phyloP scores from a whole-genome alignment of 2,113 vertebrate genomes.

The Percina caprodes region DNA sequence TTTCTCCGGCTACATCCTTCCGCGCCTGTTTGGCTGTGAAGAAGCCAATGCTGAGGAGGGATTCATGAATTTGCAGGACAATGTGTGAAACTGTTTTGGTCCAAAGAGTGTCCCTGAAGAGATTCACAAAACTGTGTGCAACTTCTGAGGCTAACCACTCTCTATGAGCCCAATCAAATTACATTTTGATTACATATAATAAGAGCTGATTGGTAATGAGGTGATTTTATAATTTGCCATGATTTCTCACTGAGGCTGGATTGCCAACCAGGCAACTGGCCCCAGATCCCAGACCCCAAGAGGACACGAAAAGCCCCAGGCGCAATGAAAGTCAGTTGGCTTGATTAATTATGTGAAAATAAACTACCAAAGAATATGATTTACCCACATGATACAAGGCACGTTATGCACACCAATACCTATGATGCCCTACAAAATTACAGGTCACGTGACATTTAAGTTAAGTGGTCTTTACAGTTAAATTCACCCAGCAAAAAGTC shows the following conservation, averaged over 20 bases:
- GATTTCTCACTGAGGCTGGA: conserved; percentile 1
- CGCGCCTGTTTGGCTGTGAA: conserved; percentile 14
- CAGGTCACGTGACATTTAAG: too few relatives aligned
- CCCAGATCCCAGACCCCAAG: not conserved
- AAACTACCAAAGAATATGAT: not conserved
- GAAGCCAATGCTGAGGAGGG: not conserved
- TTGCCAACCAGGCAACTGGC: not conserved
- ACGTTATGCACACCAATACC: too few relatives aligned
- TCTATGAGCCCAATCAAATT: conserved; percentile 47
- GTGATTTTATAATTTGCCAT: conserved; percentile 32
- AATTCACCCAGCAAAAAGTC: too few relatives aligned
- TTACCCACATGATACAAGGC: not conserved
- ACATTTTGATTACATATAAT: conserved; percentile 50
- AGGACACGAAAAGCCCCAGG: not conserved
- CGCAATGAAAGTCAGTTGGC: not conserved
- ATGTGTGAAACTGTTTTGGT: not conserved
- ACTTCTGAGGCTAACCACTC: conserved; percentile 35
- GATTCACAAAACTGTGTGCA: conserved; percentile 14
- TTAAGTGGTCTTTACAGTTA: too few relatives aligned
- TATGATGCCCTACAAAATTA: too few relatives aligned
- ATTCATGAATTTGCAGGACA: conserved; percentile 19
- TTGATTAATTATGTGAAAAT: conserved; percentile 5
- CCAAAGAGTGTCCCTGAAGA: conserved; percentile 3
- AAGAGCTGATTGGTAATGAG: conserved; percentile 44
- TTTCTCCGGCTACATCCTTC: not conserved